Evolutionary conservation across 2,888 invertebrate genomes (phyloP), one percentile per base, ranked within the genome.

Genomic region (Ischnura elegans): DNA sequence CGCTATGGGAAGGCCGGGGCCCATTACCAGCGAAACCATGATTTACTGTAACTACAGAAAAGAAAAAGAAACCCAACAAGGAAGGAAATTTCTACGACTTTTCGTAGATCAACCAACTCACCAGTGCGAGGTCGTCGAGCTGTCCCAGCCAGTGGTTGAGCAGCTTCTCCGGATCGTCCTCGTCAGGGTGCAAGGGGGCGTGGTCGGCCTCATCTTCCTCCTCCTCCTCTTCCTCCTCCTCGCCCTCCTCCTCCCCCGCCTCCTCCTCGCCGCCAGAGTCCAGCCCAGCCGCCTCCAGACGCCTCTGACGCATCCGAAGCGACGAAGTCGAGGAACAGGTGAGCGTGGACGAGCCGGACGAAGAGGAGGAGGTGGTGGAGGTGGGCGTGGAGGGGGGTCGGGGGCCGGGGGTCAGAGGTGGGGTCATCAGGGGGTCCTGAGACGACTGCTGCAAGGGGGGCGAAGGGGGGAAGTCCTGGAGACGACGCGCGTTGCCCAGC

Each of bases 131-230:
- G 94, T 97, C 97, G 95, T 98, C 97, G 95, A 98, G 97, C 96
- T 98, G 98, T 94, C 98, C 98, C 21, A 98, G 97, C 98, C 98
- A 98, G 95, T 97, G 97, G 96, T 98, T 98, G 95, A 98, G 97
- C 95, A 98, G 96, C 95, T 97, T 97, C 95, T 98, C 98, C 42
- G 98, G 98, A 96, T 98, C 98, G 94, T 96, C 97, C 61, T 95
- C 95, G 93, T 95, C 95, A 29, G 94, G 95, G 51, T 95, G 95
- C n/a, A 94, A 95, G 95, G 87, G 95, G 95, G 94, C 95, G 95
- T 96, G 96, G 93, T 95, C 95, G 94, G 96, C 96, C 29, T 95
- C 95, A 94, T 96, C 96, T 19, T 95, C 95, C 94, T 96, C 96
- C 25, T 90, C 90, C 42, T 90, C 90, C n/a, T 90, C 90, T n/a